phyloP scores from a whole-genome alignment of 2,113 vertebrate genomes.

The Hippocampus guttulatus region DNA sequence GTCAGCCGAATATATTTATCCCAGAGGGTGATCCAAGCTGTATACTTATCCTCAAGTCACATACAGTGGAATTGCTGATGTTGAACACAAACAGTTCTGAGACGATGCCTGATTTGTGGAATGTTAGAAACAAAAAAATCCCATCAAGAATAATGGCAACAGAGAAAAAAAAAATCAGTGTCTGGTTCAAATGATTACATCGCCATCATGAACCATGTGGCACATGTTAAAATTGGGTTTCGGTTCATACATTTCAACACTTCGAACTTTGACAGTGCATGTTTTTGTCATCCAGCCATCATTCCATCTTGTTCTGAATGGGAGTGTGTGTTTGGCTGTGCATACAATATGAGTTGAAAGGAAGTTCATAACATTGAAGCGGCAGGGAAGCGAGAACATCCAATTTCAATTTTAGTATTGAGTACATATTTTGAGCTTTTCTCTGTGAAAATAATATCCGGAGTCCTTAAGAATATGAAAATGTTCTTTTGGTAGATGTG shows the following conservation, averaged over 20 bases:
- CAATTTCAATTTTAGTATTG: not conserved
- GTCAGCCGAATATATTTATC: not conserved
- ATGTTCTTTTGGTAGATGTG: not conserved
- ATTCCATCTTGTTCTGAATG: slow-evolving; percentile 5
- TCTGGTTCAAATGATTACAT: too few species aligned
- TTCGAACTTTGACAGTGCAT: too few species aligned
- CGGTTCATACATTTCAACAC: too few species aligned
- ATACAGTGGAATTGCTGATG: not conserved
- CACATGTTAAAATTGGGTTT: too few species aligned
- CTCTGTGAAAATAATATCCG: not conserved
- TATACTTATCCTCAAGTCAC: not conserved
- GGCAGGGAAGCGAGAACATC: slow-evolving; percentile 18
- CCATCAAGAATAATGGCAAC: not conserved
- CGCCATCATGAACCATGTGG: too few species aligned
- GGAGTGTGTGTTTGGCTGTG: slow-evolving; percentile 13
- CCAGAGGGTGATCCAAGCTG: not conserved
- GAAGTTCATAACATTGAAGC: slow-evolving; percentile 12
- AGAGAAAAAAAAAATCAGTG: not conserved
- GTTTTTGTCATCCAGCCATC: not conserved
- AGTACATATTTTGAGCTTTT: not conserved
- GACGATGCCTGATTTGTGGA: not conserved
- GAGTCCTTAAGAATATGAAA: not conserved
- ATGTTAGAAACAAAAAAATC: not conserved
- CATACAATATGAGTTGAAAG: slow-evolving; percentile 38
- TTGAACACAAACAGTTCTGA: not conserved